Percentiles rank a stretch among this genome's conserved stretches.
These are phyloP conservation scores for Suillia variegata DNA, from an alignment of 2,888 invertebrate species.

Conservation along the genomic window DNA sequence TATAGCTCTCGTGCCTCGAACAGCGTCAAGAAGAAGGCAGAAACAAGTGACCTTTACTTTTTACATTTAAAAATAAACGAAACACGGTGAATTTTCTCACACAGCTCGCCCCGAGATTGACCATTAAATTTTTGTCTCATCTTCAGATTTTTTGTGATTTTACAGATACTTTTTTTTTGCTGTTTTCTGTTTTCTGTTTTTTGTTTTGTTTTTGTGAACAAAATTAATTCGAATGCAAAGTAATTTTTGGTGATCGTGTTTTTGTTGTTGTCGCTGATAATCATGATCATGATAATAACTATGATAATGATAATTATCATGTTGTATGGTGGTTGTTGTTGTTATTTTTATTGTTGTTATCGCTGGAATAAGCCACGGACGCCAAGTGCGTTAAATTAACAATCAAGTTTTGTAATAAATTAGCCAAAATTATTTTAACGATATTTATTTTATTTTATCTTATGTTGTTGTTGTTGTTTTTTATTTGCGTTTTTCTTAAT, in stretches of 20 bases:
- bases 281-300: too few species aligned
- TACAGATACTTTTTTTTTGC: neutral
- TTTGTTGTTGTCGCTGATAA: neutral
- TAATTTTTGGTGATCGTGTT: neutral
- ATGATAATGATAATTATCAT: too few species aligned
- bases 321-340: neutral
- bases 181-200: conserved; percentile 12
- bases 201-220: neutral
- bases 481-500: too few species aligned
- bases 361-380: conserved; percentile 37
- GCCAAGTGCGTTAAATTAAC: conserved; percentile 36
- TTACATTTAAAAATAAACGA: conserved; percentile 11
- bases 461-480: too few species aligned
- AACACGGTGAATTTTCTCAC: neutral
- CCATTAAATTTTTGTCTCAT: neutral
- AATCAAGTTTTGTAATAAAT: conserved; percentile 42
- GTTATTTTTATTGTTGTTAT: neutral
- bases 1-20: too few species aligned
- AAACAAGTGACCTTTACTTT: conserved; percentile 22
- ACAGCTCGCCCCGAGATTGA: neutral
- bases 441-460: too few species aligned
- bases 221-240: neutral
- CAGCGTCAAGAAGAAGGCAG: too few species aligned
- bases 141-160: too few species aligned
- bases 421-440: conserved; percentile 9